A percentile compares a stretch with the other conserved stretches of the same genome.
These are phyloP conservation scores for Ypsolopha sequella DNA, from an alignment of 2,888 invertebrate species.

Conservation along the genomic window DNA sequence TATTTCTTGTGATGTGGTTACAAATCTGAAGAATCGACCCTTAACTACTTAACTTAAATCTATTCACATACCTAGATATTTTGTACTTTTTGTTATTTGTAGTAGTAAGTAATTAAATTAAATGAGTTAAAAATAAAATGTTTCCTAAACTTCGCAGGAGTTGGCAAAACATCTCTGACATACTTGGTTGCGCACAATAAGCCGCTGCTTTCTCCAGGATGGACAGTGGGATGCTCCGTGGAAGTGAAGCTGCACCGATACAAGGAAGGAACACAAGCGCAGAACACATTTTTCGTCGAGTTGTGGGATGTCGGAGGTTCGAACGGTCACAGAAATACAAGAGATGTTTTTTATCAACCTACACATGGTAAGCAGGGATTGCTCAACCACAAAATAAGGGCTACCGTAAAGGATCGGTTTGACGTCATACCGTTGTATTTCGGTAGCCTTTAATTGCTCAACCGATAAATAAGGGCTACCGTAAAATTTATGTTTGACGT, in stretches of 20 bases:
- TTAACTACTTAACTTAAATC: too few relatives aligned
- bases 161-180: conserved; percentile 96
- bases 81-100: too few relatives aligned
- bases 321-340: conserved; percentile 91
- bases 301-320: conserved; percentile 98
- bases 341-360: conserved; percentile 93
- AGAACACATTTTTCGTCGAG: conserved; percentile 93
- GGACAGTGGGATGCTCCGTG: conserved; percentile 97
- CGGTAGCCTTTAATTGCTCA: too few relatives aligned
- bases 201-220: conserved; percentile 87
- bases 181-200: conserved; percentile 92
- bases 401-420: too few relatives aligned
- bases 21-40: too few relatives aligned
- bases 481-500: too few relatives aligned
- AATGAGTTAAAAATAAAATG: neutral
- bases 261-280: conserved; percentile 93
- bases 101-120: too few relatives aligned
- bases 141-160: conserved; percentile 71
- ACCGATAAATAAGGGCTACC: too few relatives aligned
- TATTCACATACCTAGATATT: too few relatives aligned
- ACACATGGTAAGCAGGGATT: conserved; percentile 85
- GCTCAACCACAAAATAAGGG: too few relatives aligned
- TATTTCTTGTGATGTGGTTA: too few relatives aligned
- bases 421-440: too few relatives aligned
- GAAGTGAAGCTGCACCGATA: conserved; percentile 96